Base-by-base conservation (phyloP, 2,888 invertebrate genomes). In the Dynastes hyllus region DNA sequence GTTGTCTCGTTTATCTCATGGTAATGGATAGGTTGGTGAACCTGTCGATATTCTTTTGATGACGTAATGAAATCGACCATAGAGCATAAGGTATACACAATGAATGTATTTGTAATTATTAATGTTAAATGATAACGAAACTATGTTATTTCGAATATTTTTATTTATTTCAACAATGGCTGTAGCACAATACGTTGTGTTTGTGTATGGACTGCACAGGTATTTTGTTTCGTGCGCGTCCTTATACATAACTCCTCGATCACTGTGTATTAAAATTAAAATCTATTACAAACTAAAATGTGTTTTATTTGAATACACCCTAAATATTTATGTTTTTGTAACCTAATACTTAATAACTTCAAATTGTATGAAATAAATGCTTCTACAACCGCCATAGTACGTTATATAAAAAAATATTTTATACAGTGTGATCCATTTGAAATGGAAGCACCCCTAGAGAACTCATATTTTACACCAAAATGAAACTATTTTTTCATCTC, bases 181-280 rank as follows among this genome's bases (percentile, higher is more conserved):
- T 88, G 88, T 88, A 88, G 88, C 87, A 87, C 86, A 16, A 55
- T 85, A 86, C 86, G 87, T 22, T 22, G 86, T 85, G 86, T 87
- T 87, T 86, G 86, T 86, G 86, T 87, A 88, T 85, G 87, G 86
- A 87, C 88, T 87, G 86, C 87, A 86, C 84, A 61, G 27, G 83
- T 85, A 85, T 85, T 86, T 87, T 85, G 85, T 86, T 87, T 79
- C 87, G 85, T 86, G 85, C 86, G 88, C 87, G 88, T 88, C 88
- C 88, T 88, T 88, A 88, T 88, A 87, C 87, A 86, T 86, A 88
- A 88, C 87, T 87, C 87, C 86, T 85, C 85, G 86, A 87, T 88
- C 88, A 88, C 88, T 88, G 88, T 88, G 88, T 88, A 88, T 88
- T 87, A 87, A 87, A 80, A 80, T 80, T 80, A 80, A 79, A 80